Conservation (phyloP, 2,888 invertebrate genomes). For the Dolichomitus sp. region DNA sequence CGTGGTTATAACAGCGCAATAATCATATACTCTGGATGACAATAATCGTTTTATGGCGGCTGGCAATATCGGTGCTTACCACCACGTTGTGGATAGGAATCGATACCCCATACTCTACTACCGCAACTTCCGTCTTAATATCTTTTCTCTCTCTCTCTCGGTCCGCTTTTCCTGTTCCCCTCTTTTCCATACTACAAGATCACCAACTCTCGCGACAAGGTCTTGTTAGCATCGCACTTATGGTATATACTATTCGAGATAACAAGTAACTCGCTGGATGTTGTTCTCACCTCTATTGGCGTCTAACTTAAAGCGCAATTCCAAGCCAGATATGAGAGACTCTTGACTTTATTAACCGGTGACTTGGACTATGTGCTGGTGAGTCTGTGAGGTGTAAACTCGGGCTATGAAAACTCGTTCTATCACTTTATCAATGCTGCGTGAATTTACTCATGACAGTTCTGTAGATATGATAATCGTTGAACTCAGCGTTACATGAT, state of each 20-base stretch:
- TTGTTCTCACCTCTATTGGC: conserved; percentile 46
- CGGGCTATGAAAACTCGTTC: conserved; percentile 61
- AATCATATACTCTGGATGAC: conserved; percentile 84
- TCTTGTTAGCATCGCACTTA: conserved; percentile 38
- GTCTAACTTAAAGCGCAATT: conserved; percentile 63
- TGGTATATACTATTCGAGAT: conserved; percentile 28
- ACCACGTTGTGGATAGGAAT: conserved; percentile 72
- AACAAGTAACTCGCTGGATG: conserved; percentile 46
- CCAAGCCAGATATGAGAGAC: conserved; percentile 59
- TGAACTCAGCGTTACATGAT: conserved; percentile 30
- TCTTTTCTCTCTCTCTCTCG: conserved; percentile 22
- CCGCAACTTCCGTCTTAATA: conserved; percentile 46
- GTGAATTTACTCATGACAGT: conserved; percentile 58
- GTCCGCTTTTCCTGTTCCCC: conserved; percentile 12
- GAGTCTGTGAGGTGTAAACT: conserved; percentile 47
- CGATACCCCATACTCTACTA: conserved; percentile 75
- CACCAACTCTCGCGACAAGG: conserved; percentile 31
- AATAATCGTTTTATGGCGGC: conserved; percentile 85
- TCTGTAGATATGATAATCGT: conserved; percentile 51
- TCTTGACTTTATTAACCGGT: conserved; percentile 62
- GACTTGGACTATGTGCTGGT: neutral
- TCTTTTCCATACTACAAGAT: conserved; percentile 29
- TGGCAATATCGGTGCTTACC: conserved; percentile 78
- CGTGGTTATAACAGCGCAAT: conserved; percentile 83
- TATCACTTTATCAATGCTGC: conserved; percentile 62